These are phyloP conservation scores for Chlamydotis undulata DNA, from an alignment of 2,113 vertebrate genomes.

Conservation along the genomic window DNA sequence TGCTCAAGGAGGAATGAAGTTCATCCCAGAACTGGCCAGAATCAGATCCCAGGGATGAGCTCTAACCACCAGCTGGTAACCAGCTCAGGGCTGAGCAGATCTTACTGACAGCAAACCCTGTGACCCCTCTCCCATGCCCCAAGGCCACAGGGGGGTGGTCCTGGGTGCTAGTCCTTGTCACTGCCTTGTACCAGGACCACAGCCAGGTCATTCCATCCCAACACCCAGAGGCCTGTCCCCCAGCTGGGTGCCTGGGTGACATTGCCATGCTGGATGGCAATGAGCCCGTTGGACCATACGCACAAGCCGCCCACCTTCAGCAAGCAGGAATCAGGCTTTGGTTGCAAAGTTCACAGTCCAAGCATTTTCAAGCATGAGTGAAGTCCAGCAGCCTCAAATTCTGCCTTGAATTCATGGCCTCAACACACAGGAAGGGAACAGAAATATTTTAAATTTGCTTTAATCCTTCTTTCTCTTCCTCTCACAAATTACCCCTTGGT, in stretches of 20 bases:
- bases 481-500: too few species aligned
- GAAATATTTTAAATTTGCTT: not conserved
- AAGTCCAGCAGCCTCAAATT: not conserved
- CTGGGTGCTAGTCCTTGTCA: not conserved
- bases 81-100: not conserved
- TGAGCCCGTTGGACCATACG: rapidly evolving
- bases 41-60: not conserved
- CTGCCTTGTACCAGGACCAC: not conserved
- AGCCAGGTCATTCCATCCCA: not conserved
- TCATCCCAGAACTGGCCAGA: not conserved
- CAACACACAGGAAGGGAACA: not conserved
- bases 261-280: not conserved
- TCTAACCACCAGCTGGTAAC: not conserved
- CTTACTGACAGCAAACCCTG: not conserved
- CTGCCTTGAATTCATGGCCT: not conserved
- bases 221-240: too few species aligned
- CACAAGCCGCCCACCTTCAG: not conserved
- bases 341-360: not conserved
- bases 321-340: not conserved
- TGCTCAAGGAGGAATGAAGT: not conserved
- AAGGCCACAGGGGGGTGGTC: not conserved
- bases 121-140: not conserved
- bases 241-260: not conserved
- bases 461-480: not conserved
- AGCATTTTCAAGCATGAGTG: not conserved